Percentiles rank a stretch among this genome's conserved stretches.
Evolutionary conservation across 64 coral and sea anemone species (phyloP).

Genomic region (Montipora sp.): DNA sequence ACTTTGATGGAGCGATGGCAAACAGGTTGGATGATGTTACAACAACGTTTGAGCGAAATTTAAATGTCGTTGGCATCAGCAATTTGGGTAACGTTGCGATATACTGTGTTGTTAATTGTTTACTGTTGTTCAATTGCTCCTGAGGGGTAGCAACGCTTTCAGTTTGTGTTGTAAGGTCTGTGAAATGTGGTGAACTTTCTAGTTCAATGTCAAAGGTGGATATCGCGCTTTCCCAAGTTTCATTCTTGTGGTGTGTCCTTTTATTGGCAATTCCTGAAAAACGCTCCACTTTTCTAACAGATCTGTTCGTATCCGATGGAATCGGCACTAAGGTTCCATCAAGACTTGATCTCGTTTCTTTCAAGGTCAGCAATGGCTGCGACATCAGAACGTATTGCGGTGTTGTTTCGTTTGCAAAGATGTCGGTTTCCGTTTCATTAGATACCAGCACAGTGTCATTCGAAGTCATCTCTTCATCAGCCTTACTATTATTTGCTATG

Average conservation of each 20-base stretch:
- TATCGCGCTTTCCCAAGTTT: background rate
- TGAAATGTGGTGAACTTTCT: background rate
- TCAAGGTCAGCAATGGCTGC: conserved; percentile 76
- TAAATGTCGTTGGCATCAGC: background rate
- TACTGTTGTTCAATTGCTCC: background rate
- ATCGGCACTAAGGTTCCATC: conserved; percentile 54
- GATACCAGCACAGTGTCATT: conserved; percentile 97
- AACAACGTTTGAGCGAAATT: background rate
- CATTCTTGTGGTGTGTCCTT: background rate
- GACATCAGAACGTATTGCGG: conserved; percentile 83
- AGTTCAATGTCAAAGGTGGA: background rate
- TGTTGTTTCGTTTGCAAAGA: conserved; percentile 93
- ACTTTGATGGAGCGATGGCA: background rate
- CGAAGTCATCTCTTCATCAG: conserved; percentile 95
- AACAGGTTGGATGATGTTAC: background rate
- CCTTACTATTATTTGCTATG: conserved; percentile 56
- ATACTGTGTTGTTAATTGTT: background rate
- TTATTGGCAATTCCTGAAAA: background rate
- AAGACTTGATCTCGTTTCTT: conserved; percentile 63
- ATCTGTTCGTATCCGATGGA: background rate
- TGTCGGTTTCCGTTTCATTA: conserved; percentile 97
- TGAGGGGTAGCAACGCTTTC: background rate
- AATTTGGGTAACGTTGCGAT: background rate
- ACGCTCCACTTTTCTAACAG: background rate
- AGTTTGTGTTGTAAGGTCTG: background rate